Evolutionary conservation across 2,888 invertebrate genomes (phyloP).

Genomic region (Pocota personata): DNA sequence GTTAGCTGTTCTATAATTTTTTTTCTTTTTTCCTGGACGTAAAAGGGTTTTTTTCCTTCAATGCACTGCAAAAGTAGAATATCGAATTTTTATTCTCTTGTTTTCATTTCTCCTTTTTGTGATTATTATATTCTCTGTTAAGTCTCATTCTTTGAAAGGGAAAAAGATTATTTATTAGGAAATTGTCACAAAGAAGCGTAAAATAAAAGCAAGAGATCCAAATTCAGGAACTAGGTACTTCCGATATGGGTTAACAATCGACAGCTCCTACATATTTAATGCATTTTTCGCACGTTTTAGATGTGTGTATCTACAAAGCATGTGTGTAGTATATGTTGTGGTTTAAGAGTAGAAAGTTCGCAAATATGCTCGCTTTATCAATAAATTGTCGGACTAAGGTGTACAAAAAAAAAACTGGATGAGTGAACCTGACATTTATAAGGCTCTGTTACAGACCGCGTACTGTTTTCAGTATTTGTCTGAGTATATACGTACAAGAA

Average conservation of each 20-base stretch:
- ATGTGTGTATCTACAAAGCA: neutral
- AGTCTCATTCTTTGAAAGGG: neutral
- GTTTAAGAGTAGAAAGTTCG: neutral
- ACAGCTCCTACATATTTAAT: neutral
- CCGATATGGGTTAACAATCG: conserved; percentile 6
- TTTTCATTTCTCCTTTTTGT: neutral
- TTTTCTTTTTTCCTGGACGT: conserved; percentile 11
- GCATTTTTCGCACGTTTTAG: neutral
- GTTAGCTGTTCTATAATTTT: conserved; percentile 19
- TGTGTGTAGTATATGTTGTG: neutral
- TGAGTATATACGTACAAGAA: too few species aligned
- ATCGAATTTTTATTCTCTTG: conserved; percentile 34
- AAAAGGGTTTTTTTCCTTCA: conserved; percentile 13
- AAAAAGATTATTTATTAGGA: conserved; percentile 1
- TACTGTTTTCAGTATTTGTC: too few species aligned
- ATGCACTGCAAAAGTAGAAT: conserved; percentile 24
- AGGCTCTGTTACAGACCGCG: neutral
- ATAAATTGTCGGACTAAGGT: neutral
- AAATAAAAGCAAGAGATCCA: neutral
- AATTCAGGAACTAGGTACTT: neutral
- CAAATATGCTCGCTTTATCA: neutral
- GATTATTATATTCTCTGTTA: neutral
- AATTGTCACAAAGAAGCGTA: conserved; percentile 7
- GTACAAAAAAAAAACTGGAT: neutral
- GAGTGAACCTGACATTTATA: neutral